Percentiles rank a stretch among this genome's conserved stretches.
Conservation (phyloP, 2,113 vertebrate species). For the Psephotus haematonotus region DNA sequence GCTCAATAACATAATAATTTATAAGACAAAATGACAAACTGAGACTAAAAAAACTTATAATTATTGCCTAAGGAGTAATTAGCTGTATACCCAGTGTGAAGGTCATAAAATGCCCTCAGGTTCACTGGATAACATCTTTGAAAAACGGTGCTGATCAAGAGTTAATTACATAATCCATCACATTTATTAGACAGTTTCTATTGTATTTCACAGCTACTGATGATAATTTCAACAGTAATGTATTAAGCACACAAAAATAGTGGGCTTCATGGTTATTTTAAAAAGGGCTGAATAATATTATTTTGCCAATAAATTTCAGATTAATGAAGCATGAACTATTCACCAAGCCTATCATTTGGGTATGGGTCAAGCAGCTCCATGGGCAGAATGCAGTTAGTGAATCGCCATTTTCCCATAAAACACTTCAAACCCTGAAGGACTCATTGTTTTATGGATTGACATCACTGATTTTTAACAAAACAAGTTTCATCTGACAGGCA, state of each 20-base stretch:
- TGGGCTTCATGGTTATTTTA: not conserved
- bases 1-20: slow-evolving; percentile 60
- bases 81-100: slow-evolving; percentile 67
- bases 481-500: not conserved
- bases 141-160: slow-evolving; percentile 75
- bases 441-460: not conserved
- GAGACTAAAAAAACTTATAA: slow-evolving; percentile 73
- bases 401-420: not conserved
- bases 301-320: slow-evolving; percentile 32
- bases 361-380: not conserved
- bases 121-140: slow-evolving; percentile 71
- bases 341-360: not conserved
- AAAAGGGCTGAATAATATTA: not conserved
- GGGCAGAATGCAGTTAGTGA: not conserved
- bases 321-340: not conserved
- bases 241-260: not conserved
- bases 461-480: slow-evolving; percentile 18
- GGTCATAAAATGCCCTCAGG: slow-evolving; percentile 71
- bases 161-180: slow-evolving; percentile 81
- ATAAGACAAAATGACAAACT: slow-evolving; percentile 66
- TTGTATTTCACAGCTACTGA: slow-evolving; percentile 67
- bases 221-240: slow-evolving; percentile 60
- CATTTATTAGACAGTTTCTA: slow-evolving; percentile 74
- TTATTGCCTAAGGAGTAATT: slow-evolving; percentile 83
- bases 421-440: not conserved